Evolutionary conservation across 2,888 invertebrate species (phyloP), one percentile per base, ranked within the genome.

Genomic region (Neoaliturus tenellus): DNA sequence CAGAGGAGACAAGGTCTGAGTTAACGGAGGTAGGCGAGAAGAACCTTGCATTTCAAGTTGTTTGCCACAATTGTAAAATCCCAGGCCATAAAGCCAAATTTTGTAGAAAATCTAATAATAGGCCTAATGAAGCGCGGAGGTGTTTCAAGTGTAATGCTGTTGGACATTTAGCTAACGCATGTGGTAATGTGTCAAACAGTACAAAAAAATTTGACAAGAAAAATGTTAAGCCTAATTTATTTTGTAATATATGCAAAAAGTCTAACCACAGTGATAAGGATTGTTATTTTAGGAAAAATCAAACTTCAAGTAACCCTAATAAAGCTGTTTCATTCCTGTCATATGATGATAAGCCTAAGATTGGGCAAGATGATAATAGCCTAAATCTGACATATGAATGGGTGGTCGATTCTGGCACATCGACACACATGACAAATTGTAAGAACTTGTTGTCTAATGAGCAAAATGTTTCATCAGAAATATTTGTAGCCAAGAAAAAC

Each of bases 231-330:
- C n/a, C n/a, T n/a, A n/a, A n/a, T n/a, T n/a, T n/a, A 80, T 80
- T 35, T 41, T 51, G 51, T 28, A 80, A 14, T 58, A 58, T 44
- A 14, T 44, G 44, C 17, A 14, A 44, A 17, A 44, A 81, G 67
- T 23, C 12, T 23, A 81, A 31, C 81, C 48, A 44, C 28, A 8
- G 17, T 20, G 62, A 81, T 17, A 62, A 48, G n/a, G 67, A 81
- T 25, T 81, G 81, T 39, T 81, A 39, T 17, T 81, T 81, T 51
- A 58, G 67, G 31, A 35, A 33, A 35, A 39, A 25, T n/a, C 39
- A 81, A 55, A n/a, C n/a, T n/a, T n/a, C n/a, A n/a, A n/a, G n/a
- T n/a, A n/a, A n/a, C n/a, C n/a, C n/a, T n/a, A 80, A 17, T 6
- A 80, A 80, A 8, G 23, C 2, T 20, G 25, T 55, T 3, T 55